Percentiles rank a stretch among this genome's conserved stretches.
Conservation (phyloP, 2,797 vertebrate genomes). For the Sebastes wilsoni region DNA sequence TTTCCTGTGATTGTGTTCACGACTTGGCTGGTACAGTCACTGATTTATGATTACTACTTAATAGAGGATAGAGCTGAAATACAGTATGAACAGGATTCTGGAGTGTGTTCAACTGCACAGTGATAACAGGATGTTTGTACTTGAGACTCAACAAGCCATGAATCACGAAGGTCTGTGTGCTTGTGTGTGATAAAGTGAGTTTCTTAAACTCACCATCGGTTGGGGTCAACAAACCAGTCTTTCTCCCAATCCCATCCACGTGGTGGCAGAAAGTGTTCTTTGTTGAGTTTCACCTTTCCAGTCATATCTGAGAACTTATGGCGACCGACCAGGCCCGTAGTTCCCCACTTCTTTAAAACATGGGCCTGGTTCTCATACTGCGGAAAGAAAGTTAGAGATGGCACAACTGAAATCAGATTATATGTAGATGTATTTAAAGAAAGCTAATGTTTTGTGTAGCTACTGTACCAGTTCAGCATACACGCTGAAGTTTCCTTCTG, state of each 20-base stretch:
- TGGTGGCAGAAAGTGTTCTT: conserved; percentile 93
- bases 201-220: conserved; percentile 84
- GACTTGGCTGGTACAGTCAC: not conserved
- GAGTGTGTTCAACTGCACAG: not conserved
- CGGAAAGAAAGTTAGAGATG: not conserved
- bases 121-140: conserved; percentile 36
- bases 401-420: not conserved
- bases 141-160: not conserved
- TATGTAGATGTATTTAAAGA: not conserved
- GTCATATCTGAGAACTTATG: conserved; percentile 96
- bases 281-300: conserved; percentile 96
- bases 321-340: conserved; percentile 91
- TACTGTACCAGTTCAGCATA: conserved; percentile 92
- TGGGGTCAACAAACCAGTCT: conserved; percentile 93
- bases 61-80: not conserved
- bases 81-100: not conserved
- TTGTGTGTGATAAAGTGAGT: not conserved
- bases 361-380: conserved; percentile 98
- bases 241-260: conserved; percentile 94
- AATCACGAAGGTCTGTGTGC: not conserved
- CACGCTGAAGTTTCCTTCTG: conserved; percentile 95
- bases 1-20: conserved; percentile 75
- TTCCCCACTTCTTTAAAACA: conserved; percentile 96
- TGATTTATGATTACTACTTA: not conserved
- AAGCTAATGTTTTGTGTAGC: not conserved